Evolutionary conservation across 2,113 vertebrate species (phyloP).

Genomic region (Tupaia tana): DNA sequence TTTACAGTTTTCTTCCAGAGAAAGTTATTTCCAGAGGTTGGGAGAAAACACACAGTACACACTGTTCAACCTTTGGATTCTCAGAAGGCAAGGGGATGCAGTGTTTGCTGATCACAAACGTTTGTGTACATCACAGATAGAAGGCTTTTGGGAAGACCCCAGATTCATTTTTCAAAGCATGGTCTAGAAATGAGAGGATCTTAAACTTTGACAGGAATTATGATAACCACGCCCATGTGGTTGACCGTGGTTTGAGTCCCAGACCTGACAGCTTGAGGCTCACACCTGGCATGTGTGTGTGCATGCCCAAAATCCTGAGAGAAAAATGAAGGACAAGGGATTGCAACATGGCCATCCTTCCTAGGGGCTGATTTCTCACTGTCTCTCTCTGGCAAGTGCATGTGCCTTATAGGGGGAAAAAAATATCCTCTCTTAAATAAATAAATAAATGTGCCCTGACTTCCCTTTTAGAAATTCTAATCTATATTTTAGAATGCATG

Average conservation of each 20-base stretch:
- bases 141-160: neutral
- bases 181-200: neutral
- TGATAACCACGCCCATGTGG: too few species aligned
- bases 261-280: too few species aligned
- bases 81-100: neutral
- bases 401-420: too few species aligned
- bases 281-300: too few species aligned
- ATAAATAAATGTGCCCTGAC: neutral
- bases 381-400: too few species aligned
- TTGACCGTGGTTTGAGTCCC: too few species aligned
- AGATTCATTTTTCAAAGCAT: neutral
- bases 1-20: neutral
- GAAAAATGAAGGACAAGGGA: too few species aligned
- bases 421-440: too few species aligned
- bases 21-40: neutral
- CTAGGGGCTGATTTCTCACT: too few species aligned
- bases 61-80: neutral
- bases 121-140: neutral
- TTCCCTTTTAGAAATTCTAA: neutral
- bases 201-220: neutral
- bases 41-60: neutral
- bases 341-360: too few species aligned
- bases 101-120: neutral
- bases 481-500: neutral
- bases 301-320: too few species aligned